phyloP scores from a whole-genome alignment of 2,113 vertebrate species.

The Cyanoliseus patagonus region DNA sequence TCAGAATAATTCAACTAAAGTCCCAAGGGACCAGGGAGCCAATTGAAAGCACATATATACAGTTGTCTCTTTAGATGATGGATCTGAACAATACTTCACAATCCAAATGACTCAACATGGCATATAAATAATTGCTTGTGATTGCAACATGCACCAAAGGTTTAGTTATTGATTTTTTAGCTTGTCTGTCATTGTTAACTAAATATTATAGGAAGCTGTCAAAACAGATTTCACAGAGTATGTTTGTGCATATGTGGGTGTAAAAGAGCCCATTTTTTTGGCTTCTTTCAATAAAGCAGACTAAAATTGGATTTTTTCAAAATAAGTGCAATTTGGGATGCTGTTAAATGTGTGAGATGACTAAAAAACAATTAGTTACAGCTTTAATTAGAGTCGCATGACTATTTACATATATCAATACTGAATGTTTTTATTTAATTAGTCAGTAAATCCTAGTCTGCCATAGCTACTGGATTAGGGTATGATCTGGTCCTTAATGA shows the following conservation, averaged over 20 bases:
- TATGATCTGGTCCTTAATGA: slow-evolving; percentile 30
- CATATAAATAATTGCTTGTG: slow-evolving; percentile 65
- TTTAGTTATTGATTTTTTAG: slow-evolving; percentile 65
- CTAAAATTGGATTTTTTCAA: neutral
- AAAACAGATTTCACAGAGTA: slow-evolving; percentile 42
- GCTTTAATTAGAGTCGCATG: slow-evolving; percentile 39
- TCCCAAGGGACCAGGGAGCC: slow-evolving; percentile 16
- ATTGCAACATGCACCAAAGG: slow-evolving; percentile 58
- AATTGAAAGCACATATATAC: slow-evolving; percentile 45
- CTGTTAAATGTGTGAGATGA: neutral
- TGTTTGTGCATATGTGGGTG: neutral
- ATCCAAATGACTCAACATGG: slow-evolving; percentile 56
- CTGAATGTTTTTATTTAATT: slow-evolving; percentile 42
- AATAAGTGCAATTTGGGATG: neutral
- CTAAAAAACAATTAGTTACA: slow-evolving; percentile 1
- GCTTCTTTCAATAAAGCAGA: neutral
- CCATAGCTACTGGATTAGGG: neutral
- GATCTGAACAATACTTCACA: slow-evolving; percentile 61
- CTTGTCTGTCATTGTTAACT: neutral
- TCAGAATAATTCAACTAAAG: slow-evolving; percentile 46
- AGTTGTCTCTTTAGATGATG: slow-evolving; percentile 52
- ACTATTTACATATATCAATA: neutral
- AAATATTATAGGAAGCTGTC: slow-evolving; percentile 53
- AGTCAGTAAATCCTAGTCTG: slow-evolving; percentile 38
- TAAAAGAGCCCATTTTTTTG: neutral